phyloP scores from a whole-genome alignment of 2,113 vertebrate species.

The Vulpes lagopus region DNA sequence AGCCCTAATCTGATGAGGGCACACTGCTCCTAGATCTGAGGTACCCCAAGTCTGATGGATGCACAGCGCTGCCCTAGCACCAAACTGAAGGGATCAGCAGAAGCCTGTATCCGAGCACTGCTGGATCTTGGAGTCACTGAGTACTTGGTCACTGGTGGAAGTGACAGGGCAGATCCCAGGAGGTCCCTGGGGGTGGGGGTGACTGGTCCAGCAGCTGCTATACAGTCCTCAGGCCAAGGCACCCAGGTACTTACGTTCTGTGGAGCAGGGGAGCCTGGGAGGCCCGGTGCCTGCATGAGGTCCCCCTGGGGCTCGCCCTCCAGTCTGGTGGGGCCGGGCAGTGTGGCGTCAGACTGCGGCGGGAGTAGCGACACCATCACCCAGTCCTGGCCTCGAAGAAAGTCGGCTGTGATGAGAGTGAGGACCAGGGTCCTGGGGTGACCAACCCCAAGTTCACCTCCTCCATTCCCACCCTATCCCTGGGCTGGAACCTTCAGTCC shows the following conservation, averaged over 20 bases:
- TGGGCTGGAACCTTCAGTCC: background rate
- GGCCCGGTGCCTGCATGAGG: slow-evolving; percentile 88
- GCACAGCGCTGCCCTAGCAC: background rate
- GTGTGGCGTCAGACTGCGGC: slow-evolving; percentile 86
- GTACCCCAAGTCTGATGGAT: background rate
- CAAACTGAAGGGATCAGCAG: background rate
- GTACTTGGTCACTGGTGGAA: background rate
- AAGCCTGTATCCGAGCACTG: background rate
- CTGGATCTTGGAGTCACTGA: background rate
- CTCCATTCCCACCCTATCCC: background rate
- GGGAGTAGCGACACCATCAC: slow-evolving; percentile 89
- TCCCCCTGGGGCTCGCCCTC: slow-evolving; percentile 86
- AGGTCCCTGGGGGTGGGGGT: background rate
- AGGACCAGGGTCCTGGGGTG: slow-evolving; percentile 51
- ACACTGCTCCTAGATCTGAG: background rate
- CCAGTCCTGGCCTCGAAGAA: slow-evolving; percentile 82
- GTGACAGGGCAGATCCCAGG: background rate
- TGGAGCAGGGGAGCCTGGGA: slow-evolving; percentile 85
- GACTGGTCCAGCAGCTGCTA: background rate
- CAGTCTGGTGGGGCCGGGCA: slow-evolving; percentile 85
- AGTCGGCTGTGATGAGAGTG: slow-evolving; percentile 77
- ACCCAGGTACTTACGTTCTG: slow-evolving; percentile 85
- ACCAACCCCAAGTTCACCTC: background rate
- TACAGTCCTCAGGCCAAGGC: background rate
- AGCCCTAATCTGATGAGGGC: background rate